Evolutionary conservation across 2,113 vertebrate species (phyloP).

Genomic region (Saguinus imperator): DNA sequence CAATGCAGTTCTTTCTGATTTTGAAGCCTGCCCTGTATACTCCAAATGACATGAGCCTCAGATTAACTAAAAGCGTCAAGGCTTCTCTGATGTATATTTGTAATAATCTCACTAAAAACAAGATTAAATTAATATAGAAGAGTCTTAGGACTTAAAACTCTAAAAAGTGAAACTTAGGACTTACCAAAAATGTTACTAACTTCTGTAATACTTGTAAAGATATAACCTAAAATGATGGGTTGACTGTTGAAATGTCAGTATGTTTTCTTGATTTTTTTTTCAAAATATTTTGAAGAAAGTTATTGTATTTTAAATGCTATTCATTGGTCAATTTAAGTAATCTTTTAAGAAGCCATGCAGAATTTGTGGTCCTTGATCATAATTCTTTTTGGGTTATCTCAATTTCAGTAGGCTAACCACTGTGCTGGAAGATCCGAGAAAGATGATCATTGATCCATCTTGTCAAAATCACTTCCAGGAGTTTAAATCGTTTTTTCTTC

Average conservation of each 20-base stretch:
- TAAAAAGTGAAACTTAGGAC: neutral
- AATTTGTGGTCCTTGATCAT: neutral
- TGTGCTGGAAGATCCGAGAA: neutral
- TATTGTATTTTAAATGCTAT: neutral
- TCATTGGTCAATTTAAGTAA: neutral
- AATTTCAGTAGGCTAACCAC: neutral
- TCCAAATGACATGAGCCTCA: neutral
- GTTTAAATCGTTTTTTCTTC: neutral
- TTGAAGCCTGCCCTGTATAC: neutral
- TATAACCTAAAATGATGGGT: neutral
- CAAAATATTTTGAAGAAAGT: neutral
- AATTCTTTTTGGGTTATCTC: neutral
- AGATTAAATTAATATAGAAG: neutral
- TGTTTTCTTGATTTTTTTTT: neutral
- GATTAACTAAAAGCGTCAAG: neutral
- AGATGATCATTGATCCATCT: neutral
- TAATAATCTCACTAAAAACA: neutral
- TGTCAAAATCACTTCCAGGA: constrained; percentile 29
- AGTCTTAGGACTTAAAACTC: neutral
- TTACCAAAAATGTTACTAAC: neutral
- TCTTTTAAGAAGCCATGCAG: neutral
- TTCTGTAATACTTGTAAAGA: neutral
- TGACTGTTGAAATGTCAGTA: neutral
- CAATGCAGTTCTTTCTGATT: neutral
- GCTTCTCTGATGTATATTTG: neutral